Conservation (phyloP, 2,797 vertebrate species). For the Diceros bicornis region DNA sequence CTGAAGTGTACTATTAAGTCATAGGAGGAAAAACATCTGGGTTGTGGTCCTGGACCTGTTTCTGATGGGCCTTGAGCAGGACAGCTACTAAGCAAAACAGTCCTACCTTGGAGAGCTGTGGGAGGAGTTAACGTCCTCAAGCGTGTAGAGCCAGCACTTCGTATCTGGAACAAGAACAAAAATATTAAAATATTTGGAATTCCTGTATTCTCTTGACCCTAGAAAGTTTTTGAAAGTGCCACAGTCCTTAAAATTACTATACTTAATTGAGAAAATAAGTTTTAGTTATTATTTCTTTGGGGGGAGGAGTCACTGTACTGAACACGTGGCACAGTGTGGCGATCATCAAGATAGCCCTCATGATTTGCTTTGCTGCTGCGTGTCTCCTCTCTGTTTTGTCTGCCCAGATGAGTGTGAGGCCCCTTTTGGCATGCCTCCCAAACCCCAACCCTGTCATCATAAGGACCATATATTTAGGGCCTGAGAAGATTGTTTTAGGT, state of each 20-base stretch:
- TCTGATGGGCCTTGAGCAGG: not conserved
- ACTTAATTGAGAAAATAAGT: not conserved
- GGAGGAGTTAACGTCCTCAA: not conserved
- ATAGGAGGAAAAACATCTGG: not conserved
- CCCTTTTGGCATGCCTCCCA: not conserved
- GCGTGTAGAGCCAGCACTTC: not conserved
- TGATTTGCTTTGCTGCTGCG: not conserved
- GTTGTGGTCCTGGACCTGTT: not conserved
- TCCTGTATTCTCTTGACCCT: constrained; percentile 9
- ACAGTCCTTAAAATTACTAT: not conserved
- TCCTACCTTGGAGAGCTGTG: not conserved
- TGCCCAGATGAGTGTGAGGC: not conserved
- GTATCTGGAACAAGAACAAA: not conserved
- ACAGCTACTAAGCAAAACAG: not conserved
- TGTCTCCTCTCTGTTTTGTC: not conserved
- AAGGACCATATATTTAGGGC: not conserved
- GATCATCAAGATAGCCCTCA: not conserved
- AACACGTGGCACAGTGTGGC: not conserved
- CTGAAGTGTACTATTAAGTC: constrained; percentile 22
- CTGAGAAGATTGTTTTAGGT: not conserved
- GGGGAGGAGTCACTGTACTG: not conserved
- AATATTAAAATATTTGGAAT: constrained; percentile 59
- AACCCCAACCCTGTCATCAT: not conserved
- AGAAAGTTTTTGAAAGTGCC: not conserved
- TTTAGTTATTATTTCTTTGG: not conserved